Base-by-base conservation (phyloP, 2,888 invertebrate genomes). In the Blastobasis adustella region DNA sequence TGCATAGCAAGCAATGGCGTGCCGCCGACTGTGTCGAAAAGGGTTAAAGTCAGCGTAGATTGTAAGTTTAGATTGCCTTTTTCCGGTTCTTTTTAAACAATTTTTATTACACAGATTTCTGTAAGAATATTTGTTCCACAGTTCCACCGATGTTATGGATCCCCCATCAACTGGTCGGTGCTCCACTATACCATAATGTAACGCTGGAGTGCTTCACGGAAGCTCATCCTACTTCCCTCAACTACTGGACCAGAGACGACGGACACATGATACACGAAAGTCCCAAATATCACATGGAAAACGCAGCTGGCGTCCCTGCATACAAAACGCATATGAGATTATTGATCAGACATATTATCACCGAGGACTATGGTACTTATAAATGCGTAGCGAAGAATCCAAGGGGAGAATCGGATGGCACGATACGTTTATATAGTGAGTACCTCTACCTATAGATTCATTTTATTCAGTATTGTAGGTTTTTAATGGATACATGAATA, bases 81-180 rank as follows among this genome's bases (percentile, higher is more conserved):
- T 37, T 6, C 9, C 6, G 9, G 10, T n/a, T 8, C 4, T 6
- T 6, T 42, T 42, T n/a, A 4, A 6, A 5, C 10, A 4, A 8
- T 5, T 5, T 42, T 42, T 3, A 42, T 42, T 8, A 6, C 10
- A 10, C 0, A 6, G 9, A 7, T 5, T 42, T 5, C 9, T 10
- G 10, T 36, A 50, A 7, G 10, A 49, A 40, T 36, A 10, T 53
- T 53, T 49, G 9, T 44, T 50, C 89, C 90, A 50, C 87, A 97
- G 96, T 97, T 89, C 95, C 96, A 1, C 96, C 97, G 6, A 96
- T 96, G 95, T 90, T 97, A 53, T 95, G 94, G 94, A 96, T 97
- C 69, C 96, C 96, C 5, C 95, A 96, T 83, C 96, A 97, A 79
- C 89, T 96, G 59, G 96, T 97, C 42, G 96, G 96, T 38, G 95